Percentiles rank a stretch among this genome's conserved stretches.
phyloP scores from a whole-genome alignment of 2,113 vertebrate genomes.

The Columba janthina region DNA sequence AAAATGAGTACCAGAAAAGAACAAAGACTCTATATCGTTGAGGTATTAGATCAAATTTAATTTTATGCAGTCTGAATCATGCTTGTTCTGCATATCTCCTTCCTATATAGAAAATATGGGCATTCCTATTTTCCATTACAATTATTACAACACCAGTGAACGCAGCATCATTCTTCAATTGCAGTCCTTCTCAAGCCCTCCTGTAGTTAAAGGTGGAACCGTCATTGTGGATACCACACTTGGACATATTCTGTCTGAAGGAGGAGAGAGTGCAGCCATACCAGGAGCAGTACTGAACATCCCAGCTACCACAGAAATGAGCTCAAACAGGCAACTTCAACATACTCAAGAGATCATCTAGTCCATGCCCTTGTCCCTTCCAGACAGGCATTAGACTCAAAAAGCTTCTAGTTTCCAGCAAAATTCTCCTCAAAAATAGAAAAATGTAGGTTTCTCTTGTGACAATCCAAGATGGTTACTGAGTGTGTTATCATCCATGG shows the following conservation, averaged over 20 bases:
- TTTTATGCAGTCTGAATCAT: neutral
- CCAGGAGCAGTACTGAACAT: neutral
- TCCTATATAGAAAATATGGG: neutral
- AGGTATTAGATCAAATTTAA: neutral
- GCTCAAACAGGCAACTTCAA: neutral
- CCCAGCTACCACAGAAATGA: neutral
- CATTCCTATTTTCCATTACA: neutral
- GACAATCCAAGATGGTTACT: neutral
- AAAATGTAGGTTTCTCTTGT: neutral
- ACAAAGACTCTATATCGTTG: neutral
- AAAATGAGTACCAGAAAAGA: neutral
- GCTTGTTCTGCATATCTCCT: neutral
- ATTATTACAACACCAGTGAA: neutral
- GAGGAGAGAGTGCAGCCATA: neutral
- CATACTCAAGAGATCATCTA: neutral
- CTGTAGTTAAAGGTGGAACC: neutral
- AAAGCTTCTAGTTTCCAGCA: neutral
- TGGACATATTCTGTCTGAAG: neutral
- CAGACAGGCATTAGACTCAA: neutral
- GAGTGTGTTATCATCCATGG: neutral
- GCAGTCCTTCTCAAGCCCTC: neutral
- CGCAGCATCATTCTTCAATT: neutral
- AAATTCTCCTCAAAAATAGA: neutral
- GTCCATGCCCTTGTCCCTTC: neutral
- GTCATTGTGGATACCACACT: neutral